Percentiles rank a stretch among this genome's conserved stretches.
Evolutionary conservation across 1,140 invertebrate species (phyloP).

Genomic region (Vanessa tameamea): DNA sequence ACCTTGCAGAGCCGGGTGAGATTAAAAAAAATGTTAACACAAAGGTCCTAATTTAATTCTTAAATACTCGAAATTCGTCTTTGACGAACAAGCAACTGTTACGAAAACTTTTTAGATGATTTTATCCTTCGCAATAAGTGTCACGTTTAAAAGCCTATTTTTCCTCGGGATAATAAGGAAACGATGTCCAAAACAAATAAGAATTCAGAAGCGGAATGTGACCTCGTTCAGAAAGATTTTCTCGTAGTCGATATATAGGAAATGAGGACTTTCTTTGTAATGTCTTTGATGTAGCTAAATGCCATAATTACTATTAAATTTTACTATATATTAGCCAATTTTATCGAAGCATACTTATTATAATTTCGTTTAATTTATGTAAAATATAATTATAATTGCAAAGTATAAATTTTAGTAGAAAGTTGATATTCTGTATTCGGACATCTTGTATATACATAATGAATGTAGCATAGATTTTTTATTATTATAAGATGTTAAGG

Average conservation of each 20-base stretch:
- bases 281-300: background rate
- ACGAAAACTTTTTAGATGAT: background rate
- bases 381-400: too few species aligned
- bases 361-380: too few species aligned
- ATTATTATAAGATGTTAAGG: too few species aligned
- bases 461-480: too few species aligned
- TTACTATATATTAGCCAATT: background rate
- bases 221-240: background rate
- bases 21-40: too few species aligned
- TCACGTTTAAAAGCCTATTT: conserved; percentile 26
- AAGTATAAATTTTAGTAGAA: too few species aligned
- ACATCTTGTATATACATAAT: too few species aligned
- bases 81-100: background rate
- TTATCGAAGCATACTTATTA: too few species aligned
- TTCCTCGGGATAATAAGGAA: conserved; percentile 18
- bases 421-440: too few species aligned
- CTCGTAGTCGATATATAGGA: background rate
- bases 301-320: background rate
- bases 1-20: too few species aligned
- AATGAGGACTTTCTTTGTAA: background rate
- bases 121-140: conserved; percentile 25
- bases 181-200: conserved; percentile 26
- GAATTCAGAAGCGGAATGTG: conserved; percentile 13
- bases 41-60: too few species aligned
- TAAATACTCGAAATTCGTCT: background rate